Conservation (phyloP, 2,113 vertebrate species). For the Oncorhynchus gorbuscha region DNA sequence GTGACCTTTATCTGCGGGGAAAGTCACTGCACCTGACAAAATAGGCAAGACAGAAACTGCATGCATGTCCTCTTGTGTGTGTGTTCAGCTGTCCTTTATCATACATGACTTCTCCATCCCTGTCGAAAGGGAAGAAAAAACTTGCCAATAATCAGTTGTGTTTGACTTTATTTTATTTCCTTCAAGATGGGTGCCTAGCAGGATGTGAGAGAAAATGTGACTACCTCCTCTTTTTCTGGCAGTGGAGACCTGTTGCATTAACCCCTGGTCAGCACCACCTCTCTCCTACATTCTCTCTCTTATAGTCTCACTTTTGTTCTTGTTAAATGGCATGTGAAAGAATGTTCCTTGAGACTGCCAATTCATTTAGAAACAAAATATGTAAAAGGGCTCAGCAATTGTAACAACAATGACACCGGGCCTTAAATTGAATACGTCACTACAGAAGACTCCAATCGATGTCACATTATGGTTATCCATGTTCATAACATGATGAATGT, state of each 20-base stretch:
- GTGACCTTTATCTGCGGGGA: constrained; percentile 24
- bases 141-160: constrained; percentile 34
- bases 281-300: constrained; percentile 9
- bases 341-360: constrained; percentile 18
- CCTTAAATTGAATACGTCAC: constrained; percentile 52
- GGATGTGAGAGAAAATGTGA: constrained; percentile 43
- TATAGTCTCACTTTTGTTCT: background rate
- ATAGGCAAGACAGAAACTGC: constrained; percentile 60
- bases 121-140: background rate
- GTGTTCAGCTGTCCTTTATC: constrained; percentile 42
- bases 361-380: constrained; percentile 18
- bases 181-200: constrained; percentile 38
- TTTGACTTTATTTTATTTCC: constrained; percentile 18
- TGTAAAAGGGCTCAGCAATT: constrained; percentile 36
- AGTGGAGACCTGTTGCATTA: constrained; percentile 9
- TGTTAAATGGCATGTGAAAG: background rate
- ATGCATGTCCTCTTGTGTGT: background rate
- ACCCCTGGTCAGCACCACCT: constrained; percentile 15
- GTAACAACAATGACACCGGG: constrained; percentile 32
- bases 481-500: constrained; percentile 35
- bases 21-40: constrained; percentile 72
- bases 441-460: constrained; percentile 32
- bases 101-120: constrained; percentile 42
- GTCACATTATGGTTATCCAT: constrained; percentile 55
- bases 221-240: constrained; percentile 38